phyloP scores from a whole-genome alignment of 1,140 invertebrate genomes.

The Spodoptera litura region DNA sequence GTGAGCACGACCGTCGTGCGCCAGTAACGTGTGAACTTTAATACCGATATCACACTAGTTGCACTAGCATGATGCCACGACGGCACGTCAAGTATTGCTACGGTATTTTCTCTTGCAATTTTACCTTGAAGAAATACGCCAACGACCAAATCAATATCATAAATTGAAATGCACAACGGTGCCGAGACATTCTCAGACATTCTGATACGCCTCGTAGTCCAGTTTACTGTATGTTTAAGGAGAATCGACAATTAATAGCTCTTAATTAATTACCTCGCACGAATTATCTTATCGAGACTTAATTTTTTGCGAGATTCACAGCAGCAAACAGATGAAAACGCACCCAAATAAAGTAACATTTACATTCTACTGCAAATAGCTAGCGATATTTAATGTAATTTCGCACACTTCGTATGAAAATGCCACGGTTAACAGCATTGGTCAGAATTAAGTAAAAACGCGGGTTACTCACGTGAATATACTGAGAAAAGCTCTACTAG shows the following conservation, averaged over 20 bases:
- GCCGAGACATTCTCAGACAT: conserved; percentile 15
- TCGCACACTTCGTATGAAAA: conserved; percentile 32
- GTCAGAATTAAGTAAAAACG: too few relatives aligned
- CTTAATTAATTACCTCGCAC: conserved; percentile 75
- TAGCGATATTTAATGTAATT: conserved; percentile 30
- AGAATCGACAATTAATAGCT: conserved; percentile 74
- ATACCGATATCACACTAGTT: conserved; percentile 20
- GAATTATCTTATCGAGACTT: conserved; percentile 45
- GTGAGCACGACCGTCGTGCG: conserved; percentile 1
- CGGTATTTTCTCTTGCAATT: conserved; percentile 24
- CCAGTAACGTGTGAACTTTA: conserved; percentile 23
- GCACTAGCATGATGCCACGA: conserved; percentile 8
- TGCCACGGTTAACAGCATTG: conserved; percentile 7
- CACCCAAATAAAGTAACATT: conserved; percentile 53
- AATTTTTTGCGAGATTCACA: conserved; percentile 36
- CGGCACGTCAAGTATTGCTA: not conserved
- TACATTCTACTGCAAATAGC: conserved; percentile 52
- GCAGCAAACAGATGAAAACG: conserved; percentile 58
- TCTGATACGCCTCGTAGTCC: conserved; percentile 24
- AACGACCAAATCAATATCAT: conserved; percentile 31
- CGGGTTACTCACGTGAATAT: too few relatives aligned
- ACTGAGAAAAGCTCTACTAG: too few relatives aligned
- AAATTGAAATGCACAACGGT: conserved; percentile 19
- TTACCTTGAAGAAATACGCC: conserved; percentile 15
- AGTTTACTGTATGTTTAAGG: conserved; percentile 64